Evolutionary conservation across 2,113 vertebrate species (phyloP), one percentile per base, ranked within the genome.

Genomic region (Balaeniceps rex): DNA sequence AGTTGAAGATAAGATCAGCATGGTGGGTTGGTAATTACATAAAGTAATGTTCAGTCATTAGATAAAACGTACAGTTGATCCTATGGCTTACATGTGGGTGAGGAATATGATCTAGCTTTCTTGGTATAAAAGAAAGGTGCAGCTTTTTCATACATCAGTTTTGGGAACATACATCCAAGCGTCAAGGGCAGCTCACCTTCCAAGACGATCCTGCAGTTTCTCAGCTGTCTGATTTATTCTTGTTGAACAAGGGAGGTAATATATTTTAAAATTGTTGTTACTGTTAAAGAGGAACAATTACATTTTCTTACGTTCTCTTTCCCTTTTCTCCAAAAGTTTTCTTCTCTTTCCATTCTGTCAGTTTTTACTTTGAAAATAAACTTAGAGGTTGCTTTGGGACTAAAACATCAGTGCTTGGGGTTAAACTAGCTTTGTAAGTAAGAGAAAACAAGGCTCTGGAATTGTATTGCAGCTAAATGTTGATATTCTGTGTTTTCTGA

Each of bases 51-150:
- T 97, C 86, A 90, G 92, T 97, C 95, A 95, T 64, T 94, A 94
- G 88, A 71, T 94, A 94, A 97, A 98, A 96, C 92, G 97, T 97
- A 95, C 95, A 93, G 93, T 97, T 98, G 97, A 98, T 98, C 98
- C 98, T 90, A 44, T 87, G 97, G 97, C 95, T 98, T 98, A 98
- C 93, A 44, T 83, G 95, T 95, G 94, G 96, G 95, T 79, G 87
- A 97, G 90, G 84, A 92, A 86, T 63, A 88, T 66, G 89, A 83
- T 94, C 94, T 93, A 65, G 72, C 81, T 95, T 74, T 87, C 83
- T 88, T 71, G 46, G 47, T 98, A 98, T 98, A 98, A 98, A 98
- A 98, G 97, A 77, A 95, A 94, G 97, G 82, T 66, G 81, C 74
- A 72, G 58, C 88, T 80, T 93, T 96, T 90, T 94, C 85, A 55